Evolutionary conservation across 2,113 vertebrate species (phyloP).

Genomic region (Sterrhoptilus dennistouni): DNA sequence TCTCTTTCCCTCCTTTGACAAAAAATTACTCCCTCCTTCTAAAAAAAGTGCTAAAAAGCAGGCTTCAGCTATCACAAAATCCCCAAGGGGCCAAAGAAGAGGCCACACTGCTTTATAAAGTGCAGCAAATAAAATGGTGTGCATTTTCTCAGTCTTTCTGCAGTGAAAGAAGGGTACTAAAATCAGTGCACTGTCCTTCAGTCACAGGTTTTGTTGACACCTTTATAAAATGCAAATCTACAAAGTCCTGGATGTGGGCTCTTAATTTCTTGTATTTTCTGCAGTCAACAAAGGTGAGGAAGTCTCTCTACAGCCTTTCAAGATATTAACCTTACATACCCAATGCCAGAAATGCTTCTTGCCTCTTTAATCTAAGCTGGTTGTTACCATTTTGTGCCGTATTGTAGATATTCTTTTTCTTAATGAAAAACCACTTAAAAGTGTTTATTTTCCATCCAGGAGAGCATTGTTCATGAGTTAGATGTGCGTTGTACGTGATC

Average conservation of each 20-base stretch:
- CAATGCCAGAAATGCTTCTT: neutral
- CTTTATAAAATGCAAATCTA: neutral
- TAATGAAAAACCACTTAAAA: neutral
- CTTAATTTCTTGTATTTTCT: neutral
- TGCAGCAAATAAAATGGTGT: neutral
- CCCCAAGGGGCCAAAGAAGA: neutral
- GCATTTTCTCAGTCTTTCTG: neutral
- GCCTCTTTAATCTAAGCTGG: neutral
- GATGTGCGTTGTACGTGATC: neutral
- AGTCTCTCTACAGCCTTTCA: neutral
- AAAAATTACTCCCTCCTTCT: neutral
- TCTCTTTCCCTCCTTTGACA: neutral
- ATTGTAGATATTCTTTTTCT: neutral
- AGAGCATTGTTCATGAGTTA: neutral
- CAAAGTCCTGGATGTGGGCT: neutral
- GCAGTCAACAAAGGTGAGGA: neutral
- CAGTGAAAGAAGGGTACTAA: rapidly evolving
- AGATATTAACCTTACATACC: neutral
- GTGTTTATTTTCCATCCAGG: neutral
- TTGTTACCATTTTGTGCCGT: neutral
- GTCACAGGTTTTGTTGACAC: neutral
- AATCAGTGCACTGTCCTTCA: neutral
- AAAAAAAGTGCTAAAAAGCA: neutral
- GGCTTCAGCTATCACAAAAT: neutral
- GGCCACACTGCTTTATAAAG: neutral